These are phyloP conservation scores for Sipha maydis DNA, from an alignment of 2,888 invertebrate genomes.

Conservation along the genomic window DNA sequence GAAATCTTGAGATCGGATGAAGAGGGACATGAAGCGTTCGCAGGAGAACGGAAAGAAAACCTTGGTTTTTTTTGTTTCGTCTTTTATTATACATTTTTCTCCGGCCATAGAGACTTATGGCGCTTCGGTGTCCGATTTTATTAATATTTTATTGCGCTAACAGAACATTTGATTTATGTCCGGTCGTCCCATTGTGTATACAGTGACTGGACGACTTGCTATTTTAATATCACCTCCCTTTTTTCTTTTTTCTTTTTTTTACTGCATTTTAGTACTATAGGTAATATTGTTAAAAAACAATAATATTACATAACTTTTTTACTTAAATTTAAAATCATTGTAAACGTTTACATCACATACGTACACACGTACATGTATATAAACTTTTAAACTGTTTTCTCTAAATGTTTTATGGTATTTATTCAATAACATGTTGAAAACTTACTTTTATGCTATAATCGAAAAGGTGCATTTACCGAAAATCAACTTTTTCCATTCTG, in stretches of 20 bases:
- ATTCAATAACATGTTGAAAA: too few relatives aligned
- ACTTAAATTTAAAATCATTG: background rate
- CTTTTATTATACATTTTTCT: slow-evolving; percentile 47
- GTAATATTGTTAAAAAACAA: background rate
- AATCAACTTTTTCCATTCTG: too few relatives aligned
- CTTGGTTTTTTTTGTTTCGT: slow-evolving; percentile 39
- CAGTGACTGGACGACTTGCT: slow-evolving; percentile 24
- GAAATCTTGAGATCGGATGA: background rate
- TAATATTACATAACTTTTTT: background rate
- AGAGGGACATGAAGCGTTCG: background rate
- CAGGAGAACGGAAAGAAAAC: background rate
- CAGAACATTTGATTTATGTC: slow-evolving; percentile 56
- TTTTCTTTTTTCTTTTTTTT: slow-evolving; percentile 8
- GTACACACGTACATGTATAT: background rate
- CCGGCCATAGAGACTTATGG: slow-evolving; percentile 45
- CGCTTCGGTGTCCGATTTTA: slow-evolving; percentile 58
- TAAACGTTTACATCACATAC: background rate
- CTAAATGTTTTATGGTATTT: too few relatives aligned
- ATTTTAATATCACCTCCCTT: slow-evolving; percentile 53
- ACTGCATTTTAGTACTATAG: background rate
- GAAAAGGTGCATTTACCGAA: too few relatives aligned
- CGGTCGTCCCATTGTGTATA: slow-evolving; percentile 7
- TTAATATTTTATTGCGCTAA: slow-evolving; percentile 57
- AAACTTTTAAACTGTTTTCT: too few relatives aligned
- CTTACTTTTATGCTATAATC: too few relatives aligned